A percentile compares a stretch with the other conserved stretches of the same genome.
These are phyloP conservation scores for Torymus texanus DNA, from an alignment of 2,888 invertebrate genomes.

Conservation along the genomic window DNA sequence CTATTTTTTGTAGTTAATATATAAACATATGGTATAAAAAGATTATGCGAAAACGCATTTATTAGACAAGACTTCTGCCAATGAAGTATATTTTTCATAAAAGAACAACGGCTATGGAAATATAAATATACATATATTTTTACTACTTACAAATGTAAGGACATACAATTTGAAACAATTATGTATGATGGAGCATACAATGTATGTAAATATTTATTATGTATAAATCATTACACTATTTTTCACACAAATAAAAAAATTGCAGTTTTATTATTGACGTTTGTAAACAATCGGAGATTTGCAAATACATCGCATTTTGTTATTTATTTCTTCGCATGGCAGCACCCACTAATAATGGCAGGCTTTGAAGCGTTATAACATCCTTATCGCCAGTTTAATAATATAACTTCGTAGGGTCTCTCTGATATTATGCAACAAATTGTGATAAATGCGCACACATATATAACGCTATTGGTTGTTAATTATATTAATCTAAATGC, in stretches of 20 bases:
- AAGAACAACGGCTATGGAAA: conserved; percentile 22
- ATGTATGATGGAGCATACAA: conserved; percentile 23
- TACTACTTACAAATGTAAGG: conserved; percentile 12
- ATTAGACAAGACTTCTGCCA: conserved; percentile 26
- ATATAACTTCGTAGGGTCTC: background rate
- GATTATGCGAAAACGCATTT: conserved; percentile 38
- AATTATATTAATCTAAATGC: background rate
- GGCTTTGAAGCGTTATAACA: conserved; percentile 13
- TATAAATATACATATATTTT: conserved; percentile 34
- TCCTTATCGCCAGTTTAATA: background rate
- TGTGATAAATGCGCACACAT: background rate
- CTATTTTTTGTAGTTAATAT: conserved; percentile 36
- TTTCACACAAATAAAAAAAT: conserved; percentile 40
- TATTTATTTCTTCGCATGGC: conserved; percentile 34
- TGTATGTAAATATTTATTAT: conserved; percentile 48
- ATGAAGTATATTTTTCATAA: conserved; percentile 45
- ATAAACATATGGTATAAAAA: conserved; percentile 9
- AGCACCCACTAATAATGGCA: conserved; percentile 38
- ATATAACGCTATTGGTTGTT: background rate
- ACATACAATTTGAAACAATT: conserved; percentile 24
- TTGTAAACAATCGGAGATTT: conserved; percentile 36
- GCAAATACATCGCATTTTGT: conserved; percentile 23
- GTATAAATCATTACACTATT: conserved; percentile 42
- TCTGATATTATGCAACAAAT: background rate
- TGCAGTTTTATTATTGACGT: conserved; percentile 25